phyloP scores from a whole-genome alignment of 2,797 vertebrate genomes.

The Sebastes minor region DNA sequence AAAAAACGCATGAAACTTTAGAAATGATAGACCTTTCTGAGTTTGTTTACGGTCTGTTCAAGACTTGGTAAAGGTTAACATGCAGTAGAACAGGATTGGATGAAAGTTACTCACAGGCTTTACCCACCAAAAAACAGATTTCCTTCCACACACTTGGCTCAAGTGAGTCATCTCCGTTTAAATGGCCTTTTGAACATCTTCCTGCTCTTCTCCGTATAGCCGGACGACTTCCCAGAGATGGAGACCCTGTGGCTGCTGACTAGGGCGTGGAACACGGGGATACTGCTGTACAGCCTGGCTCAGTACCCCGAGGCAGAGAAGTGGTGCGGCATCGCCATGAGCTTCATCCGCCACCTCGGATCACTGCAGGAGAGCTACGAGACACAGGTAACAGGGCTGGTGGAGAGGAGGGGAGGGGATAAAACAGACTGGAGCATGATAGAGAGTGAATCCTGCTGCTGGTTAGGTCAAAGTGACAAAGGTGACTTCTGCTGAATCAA shows the following conservation, averaged over 20 bases:
- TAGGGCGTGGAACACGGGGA: constrained; percentile 91
- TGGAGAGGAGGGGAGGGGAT: neutral
- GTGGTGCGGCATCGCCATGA: constrained; percentile 90
- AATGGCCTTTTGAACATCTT: constrained; percentile 52
- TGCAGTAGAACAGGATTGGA: constrained; percentile 41
- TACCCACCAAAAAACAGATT: constrained; percentile 5
- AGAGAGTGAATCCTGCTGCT: constrained; percentile 5
- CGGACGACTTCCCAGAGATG: constrained; percentile 86
- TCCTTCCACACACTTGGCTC: constrained; percentile 15
- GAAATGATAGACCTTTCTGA: constrained; percentile 21
- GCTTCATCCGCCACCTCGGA: constrained; percentile 86
- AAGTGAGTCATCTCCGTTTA: constrained; percentile 33
- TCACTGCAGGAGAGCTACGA: constrained; percentile 90
- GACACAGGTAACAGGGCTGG: constrained; percentile 80
- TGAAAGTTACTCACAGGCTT: constrained; percentile 32
- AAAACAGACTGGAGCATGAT: neutral
- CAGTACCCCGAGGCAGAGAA: constrained; percentile 87
- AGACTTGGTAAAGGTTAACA: constrained; percentile 48
- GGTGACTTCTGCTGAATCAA: neutral
- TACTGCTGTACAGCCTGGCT: constrained; percentile 84
- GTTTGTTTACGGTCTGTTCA: constrained; percentile 36
- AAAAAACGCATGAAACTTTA: constrained; percentile 39
- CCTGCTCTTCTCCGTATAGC: constrained; percentile 64
- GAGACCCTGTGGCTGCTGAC: constrained; percentile 93
- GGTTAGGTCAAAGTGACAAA: neutral